Evolutionary conservation across 1,140 invertebrate genomes (phyloP), one percentile per base, ranked within the genome.

Genomic region (Drosophila dunni): DNA sequence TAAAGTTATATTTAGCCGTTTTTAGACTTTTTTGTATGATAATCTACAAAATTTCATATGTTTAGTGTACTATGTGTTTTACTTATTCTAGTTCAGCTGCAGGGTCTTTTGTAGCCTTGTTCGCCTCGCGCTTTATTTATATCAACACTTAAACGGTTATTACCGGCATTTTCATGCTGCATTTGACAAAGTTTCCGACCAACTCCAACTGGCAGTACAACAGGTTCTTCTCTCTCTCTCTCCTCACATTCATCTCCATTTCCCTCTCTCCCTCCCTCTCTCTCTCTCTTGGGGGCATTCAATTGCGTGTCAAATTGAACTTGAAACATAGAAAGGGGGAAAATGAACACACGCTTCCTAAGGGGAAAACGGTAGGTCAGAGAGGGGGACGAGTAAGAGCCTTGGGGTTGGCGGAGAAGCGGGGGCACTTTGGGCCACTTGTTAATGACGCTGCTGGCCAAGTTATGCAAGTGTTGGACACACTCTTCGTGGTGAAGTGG

Each of bases 261-360:
- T 5, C 24, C 6, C 24, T 29, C 6, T 29, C 24, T 5, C 24
- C 5, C 24, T 29, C 24, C 3, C 24, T 29, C 24, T 29, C 24
- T 5, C 6, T 29, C 24, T 29, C 24, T 29, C 24, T 29, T 2
- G 24, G 24, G 53, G 44, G 56, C 50, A 58, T 57, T 67, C 81
- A 83, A 89, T 88, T 77, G 84, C 84, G 84, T 89, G 84, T 81
- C 77, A 75, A 88, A 88, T 89, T 79, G 69, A 89, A 88, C 72
- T 80, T 83, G 79, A 15, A 9, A 20, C 9, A 33, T 2, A 17
- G 42, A 5, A 45, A 50, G 46, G 0, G 51, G 33, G 36, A 33
- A 8, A 5, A 33, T 17, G 44, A 17, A 6, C 44, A 46, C 13
- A 17, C 10, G 29, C 8, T 20, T 4, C 15, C 15, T 13, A 24